Base-by-base conservation (phyloP, 2,797 vertebrate species). In the Hoplostethus mediterraneus region DNA sequence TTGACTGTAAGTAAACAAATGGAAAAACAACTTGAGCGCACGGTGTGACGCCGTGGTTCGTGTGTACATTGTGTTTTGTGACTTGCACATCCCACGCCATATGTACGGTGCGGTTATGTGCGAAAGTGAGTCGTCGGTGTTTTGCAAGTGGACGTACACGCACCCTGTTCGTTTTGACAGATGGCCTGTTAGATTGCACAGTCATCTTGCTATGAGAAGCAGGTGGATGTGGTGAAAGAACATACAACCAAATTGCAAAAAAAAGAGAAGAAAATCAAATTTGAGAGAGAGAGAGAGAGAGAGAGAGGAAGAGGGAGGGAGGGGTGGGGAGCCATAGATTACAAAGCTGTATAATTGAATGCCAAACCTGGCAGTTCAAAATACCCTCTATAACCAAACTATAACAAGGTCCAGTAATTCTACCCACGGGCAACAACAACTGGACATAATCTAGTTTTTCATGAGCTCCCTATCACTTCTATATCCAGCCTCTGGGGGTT, bases 401-500 rank as follows among this genome's bases (percentile, higher is more conserved):
- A 83, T 87, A 91, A 91, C 86, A 80, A 84, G 84, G 80, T 87
- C 81, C 79, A 54, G 85, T 86, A 90, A 90, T 89, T 89, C 85
- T 40, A 84, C 76, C 87, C 85, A 55, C 69, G 79, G 89, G 90
- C 84, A 85, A 71, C 80, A 75, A 66, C 71, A 64, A 75, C 81
- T 80, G 81, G 80, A 91, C 73, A 69, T 79, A 87, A 89, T 90
- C 74, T 84, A 83, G 73, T 90, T 90, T 90, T 86, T 89, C 86
- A 82, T 67, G 79, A 86, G 86, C 81, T 81, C 74, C 76, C 75
- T 77, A 88, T 87, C 83, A 80, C 71, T 87, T 89, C 65, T 77
- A 60, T 70, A 40, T 53, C 75, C 87, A 87, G 71, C 83, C 92
- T 92, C 74, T 68, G 76, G 70, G 80, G 83, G 21, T 21, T 77